A percentile compares a stretch with the other conserved stretches of the same genome.
Conservation (phyloP, 1,140 invertebrate species). For the Drosophila triauraria region DNA sequence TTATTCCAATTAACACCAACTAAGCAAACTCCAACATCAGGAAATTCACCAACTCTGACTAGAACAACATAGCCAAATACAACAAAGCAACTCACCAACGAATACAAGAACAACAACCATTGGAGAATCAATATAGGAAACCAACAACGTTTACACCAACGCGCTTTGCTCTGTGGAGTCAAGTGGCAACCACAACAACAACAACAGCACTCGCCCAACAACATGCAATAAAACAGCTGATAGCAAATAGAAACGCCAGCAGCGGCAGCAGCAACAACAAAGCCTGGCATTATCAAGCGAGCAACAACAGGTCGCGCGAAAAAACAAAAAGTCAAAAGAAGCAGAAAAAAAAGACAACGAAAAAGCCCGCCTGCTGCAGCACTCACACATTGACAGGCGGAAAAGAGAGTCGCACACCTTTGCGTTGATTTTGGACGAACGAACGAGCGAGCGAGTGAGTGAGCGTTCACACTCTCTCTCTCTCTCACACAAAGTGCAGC, state of each 20-base stretch:
- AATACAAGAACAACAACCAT: neutral
- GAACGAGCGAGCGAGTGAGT: conserved; percentile 22
- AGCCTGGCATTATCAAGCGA: conserved; percentile 76
- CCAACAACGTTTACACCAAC: conserved; percentile 13
- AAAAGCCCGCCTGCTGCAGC: conserved; percentile 81
- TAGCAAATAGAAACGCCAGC: conserved; percentile 65
- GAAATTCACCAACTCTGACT: neutral
- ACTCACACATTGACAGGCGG: conserved; percentile 35
- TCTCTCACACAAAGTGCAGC: conserved; percentile 80
- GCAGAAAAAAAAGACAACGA: conserved; percentile 18
- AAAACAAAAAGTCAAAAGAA: conserved; percentile 30
- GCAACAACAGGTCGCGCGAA: conserved; percentile 79
- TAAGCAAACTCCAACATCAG: neutral
- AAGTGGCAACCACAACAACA: conserved; percentile 59
- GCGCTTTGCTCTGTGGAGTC: conserved; percentile 4
- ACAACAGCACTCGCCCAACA: conserved; percentile 53
- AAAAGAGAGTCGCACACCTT: conserved; percentile 71
- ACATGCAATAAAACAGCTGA: conserved; percentile 82
- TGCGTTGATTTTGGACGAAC: conserved; percentile 79
- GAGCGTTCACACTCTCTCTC: conserved; percentile 48
- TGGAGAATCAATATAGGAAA: conserved; percentile 9
- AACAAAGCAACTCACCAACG: neutral
- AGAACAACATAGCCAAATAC: neutral
- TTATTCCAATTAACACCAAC: conserved; percentile 8
- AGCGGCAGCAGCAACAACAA: conserved; percentile 58